Evolutionary conservation across 2,797 vertebrate species (phyloP).

Genomic region (Trematomus bernacchii): DNA sequence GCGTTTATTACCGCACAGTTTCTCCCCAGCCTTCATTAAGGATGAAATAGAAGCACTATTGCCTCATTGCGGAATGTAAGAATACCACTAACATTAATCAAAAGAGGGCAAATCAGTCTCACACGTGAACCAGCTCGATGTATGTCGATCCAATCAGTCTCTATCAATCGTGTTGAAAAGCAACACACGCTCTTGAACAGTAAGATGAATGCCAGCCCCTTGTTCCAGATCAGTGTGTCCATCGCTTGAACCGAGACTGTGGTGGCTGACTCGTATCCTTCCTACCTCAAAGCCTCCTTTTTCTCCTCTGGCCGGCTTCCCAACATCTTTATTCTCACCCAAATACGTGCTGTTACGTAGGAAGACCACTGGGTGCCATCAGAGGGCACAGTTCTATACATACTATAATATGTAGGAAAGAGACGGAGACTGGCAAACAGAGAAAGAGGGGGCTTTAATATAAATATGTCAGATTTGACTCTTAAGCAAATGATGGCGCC

Average conservation of each 20-base stretch:
- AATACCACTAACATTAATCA: slow-evolving; percentile 47
- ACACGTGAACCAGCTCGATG: slow-evolving; percentile 8
- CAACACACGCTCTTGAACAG: slow-evolving; percentile 12
- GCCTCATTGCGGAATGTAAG: slow-evolving; percentile 38
- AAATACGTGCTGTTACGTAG: slow-evolving; percentile 40
- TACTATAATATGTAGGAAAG: not conserved
- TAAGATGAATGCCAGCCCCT: not conserved
- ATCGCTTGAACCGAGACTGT: not conserved
- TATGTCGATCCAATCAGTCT: slow-evolving; percentile 14
- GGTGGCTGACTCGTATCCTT: slow-evolving; percentile 8
- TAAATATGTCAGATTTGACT: not conserved
- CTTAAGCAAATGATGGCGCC: not conserved
- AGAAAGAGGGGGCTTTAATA: not conserved
- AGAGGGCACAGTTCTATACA: slow-evolving; percentile 46
- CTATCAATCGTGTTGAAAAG: not conserved
- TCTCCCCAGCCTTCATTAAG: slow-evolving; percentile 50
- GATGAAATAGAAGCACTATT: slow-evolving; percentile 48
- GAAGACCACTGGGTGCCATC: slow-evolving; percentile 67
- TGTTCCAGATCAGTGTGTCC: slow-evolving; percentile 29
- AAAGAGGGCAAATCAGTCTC: slow-evolving; percentile 26
- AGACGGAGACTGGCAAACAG: not conserved
- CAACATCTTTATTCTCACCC: slow-evolving; percentile 27
- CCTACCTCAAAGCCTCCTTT: not conserved
- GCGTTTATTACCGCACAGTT: slow-evolving; percentile 17
- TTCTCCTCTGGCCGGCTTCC: slow-evolving; percentile 26